phyloP scores from a whole-genome alignment of 2,113 vertebrate genomes.

The Stigmatopora argus region DNA sequence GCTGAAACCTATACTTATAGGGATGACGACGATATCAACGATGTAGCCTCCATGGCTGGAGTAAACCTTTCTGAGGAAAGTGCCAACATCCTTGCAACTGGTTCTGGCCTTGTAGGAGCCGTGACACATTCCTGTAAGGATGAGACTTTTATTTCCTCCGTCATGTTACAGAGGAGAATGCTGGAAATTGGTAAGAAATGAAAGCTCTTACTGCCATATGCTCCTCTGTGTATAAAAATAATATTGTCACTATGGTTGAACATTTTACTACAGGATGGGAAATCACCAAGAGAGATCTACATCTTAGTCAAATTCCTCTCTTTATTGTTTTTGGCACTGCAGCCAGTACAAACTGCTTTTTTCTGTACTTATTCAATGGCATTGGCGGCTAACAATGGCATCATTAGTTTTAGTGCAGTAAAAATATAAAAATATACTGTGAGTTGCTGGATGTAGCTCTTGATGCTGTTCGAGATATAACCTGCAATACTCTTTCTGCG shows the following conservation, averaged over 20 bases:
- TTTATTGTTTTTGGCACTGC: no score
- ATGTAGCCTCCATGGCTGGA: constrained; percentile 96
- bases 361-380: no score
- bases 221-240: neutral
- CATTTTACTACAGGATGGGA: neutral
- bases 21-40: constrained; percentile 96
- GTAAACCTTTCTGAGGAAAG: constrained; percentile 95
- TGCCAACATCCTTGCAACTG: constrained; percentile 90
- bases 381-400: no score
- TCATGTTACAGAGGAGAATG: constrained; percentile 84
- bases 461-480: neutral
- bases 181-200: constrained; percentile 81
- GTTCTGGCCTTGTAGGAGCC: constrained; percentile 86
- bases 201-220: neutral
- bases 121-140: constrained; percentile 94
- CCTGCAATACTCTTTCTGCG: neutral
- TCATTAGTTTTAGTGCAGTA: neutral
- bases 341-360: no score
- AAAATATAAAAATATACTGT: neutral
- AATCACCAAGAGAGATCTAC: no score
- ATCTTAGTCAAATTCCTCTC: no score
- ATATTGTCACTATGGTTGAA: neutral
- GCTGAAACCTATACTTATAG: constrained; percentile 55
- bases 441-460: neutral
- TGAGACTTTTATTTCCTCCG: constrained; percentile 83